These are phyloP conservation scores for Ochropleura plecta DNA, from an alignment of 2,888 invertebrate genomes.

Conservation along the genomic window DNA sequence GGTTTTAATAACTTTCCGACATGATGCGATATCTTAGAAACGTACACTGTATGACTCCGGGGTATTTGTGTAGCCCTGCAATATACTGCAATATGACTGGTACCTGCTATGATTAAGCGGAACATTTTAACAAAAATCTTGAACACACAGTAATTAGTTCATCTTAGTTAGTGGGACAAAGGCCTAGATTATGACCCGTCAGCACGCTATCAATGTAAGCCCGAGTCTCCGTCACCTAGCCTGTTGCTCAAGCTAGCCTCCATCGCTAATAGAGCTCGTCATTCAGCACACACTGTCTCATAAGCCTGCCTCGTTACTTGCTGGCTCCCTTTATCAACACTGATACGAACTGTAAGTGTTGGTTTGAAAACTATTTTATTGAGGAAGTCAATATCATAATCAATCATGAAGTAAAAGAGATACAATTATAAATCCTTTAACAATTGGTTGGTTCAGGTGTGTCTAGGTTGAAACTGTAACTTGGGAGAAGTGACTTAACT, in stretches of 20 bases:
- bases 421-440: too few species aligned
- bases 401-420: neutral
- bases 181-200: neutral
- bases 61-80: neutral
- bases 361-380: neutral
- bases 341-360: neutral
- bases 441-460: neutral
- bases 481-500: neutral
- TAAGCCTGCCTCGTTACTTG: neutral
- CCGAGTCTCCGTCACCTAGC: neutral
- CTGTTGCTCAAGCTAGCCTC: neutral
- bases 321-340: neutral
- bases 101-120: neutral
- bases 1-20: neutral
- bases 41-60: neutral
- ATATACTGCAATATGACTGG: neutral
- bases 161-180: neutral
- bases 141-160: neutral
- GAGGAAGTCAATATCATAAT: neutral
- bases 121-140: neutral
- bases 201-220: neutral
- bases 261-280: slow-evolving; percentile 6
- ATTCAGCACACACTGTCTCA: neutral
- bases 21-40: slow-evolving; percentile 1
- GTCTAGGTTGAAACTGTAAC: neutral